phyloP scores from a whole-genome alignment of 2,888 invertebrate species.

The Perithous albicinctus region DNA sequence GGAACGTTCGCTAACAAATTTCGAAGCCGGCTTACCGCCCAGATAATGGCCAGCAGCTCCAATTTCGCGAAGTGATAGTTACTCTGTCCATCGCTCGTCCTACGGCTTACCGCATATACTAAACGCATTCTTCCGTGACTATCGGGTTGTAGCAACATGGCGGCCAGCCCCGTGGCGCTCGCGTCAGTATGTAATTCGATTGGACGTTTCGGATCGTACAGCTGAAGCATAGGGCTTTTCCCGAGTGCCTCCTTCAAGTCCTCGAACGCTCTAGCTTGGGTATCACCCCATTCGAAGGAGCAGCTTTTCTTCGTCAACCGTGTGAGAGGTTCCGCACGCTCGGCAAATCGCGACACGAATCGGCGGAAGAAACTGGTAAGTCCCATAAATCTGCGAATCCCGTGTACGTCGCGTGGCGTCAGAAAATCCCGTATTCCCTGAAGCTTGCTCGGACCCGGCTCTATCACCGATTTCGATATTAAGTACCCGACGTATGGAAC shows the following conservation, averaged over 20 bases:
- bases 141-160: not conserved
- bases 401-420: slow-evolving; percentile 37
- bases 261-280: slow-evolving; percentile 46
- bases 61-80: slow-evolving; percentile 69
- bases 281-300: slow-evolving; percentile 56
- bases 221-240: slow-evolving; percentile 4
- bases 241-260: slow-evolving; percentile 25
- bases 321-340: slow-evolving; percentile 42
- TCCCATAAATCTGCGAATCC: slow-evolving; percentile 41
- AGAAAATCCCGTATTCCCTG: slow-evolving; percentile 63
- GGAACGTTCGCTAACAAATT: slow-evolving; percentile 55
- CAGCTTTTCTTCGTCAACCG: slow-evolving; percentile 62
- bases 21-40: slow-evolving; percentile 49
- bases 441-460: slow-evolving; percentile 66
- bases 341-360: slow-evolving; percentile 62
- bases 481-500: slow-evolving; percentile 76
- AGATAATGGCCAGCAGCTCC: slow-evolving; percentile 73
- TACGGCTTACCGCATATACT: slow-evolving; percentile 70
- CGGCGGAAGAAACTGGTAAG: slow-evolving; percentile 67
- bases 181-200: no score
- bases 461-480: slow-evolving; percentile 43
- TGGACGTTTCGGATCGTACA: slow-evolving; percentile 21
- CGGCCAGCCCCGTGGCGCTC: not conserved
- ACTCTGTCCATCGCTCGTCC: slow-evolving; percentile 69
- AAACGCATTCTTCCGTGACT: not conserved